Percentiles rank a stretch among this genome's conserved stretches.
These are phyloP conservation scores for Caenorhabditis angaria DNA, from an alignment of 2,888 invertebrate genomes.

Conservation along the genomic window DNA sequence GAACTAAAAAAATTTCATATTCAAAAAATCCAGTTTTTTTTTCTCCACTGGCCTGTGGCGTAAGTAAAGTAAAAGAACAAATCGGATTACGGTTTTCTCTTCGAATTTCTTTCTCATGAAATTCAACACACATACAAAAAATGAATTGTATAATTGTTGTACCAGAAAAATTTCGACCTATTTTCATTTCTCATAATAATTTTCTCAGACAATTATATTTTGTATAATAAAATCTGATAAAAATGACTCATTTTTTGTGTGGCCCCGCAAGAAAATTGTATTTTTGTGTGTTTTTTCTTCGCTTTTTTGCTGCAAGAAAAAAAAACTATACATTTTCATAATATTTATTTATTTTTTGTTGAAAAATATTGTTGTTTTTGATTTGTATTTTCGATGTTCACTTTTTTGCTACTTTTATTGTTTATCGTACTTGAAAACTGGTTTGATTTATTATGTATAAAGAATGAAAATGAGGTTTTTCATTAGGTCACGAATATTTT, in stretches of 20 bases:
- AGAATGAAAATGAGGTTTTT: neutral
- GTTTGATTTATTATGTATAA: neutral
- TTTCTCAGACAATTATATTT: neutral
- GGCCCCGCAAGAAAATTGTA: neutral
- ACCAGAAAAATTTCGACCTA: no score
- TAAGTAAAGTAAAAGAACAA: no score
- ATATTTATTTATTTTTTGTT: no score
- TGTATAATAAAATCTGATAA: neutral
- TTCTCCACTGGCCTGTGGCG: neutral
- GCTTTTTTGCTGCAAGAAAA: neutral
- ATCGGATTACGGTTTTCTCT: neutral
- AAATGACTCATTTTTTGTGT: constrained; percentile 8
- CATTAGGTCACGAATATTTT: neutral
- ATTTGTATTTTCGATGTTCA: no score
- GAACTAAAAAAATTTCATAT: neutral
- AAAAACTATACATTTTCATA: no score
- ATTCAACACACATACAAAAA: no score
- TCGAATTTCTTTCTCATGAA: no score
- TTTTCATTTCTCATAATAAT: neutral
- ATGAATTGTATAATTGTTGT: no score
- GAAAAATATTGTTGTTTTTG: no score
- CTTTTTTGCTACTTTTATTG: neutral
- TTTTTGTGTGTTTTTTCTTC: neutral
- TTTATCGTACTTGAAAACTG: constrained; percentile 1
- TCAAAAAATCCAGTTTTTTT: neutral